Base-by-base conservation (phyloP, 2,888 invertebrate species). In the Drosophila nr. fundita region DNA sequence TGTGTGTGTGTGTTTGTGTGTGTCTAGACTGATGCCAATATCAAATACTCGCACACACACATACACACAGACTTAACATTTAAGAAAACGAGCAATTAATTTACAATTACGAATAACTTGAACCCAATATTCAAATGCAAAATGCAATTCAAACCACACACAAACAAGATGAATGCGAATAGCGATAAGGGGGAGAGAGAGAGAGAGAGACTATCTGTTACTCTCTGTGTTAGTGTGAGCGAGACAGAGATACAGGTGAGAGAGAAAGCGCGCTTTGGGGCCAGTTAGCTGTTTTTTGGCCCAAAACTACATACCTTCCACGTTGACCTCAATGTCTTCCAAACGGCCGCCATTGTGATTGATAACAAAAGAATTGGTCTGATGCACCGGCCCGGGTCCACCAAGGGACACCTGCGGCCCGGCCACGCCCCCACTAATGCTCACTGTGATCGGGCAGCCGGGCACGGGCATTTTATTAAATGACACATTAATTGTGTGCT, bases 401-500 rank as follows among this genome's bases (percentile, higher is more conserved):
- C 96, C 96, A 54, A 96, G 93, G 0, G 96, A 96, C 5, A 96
- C 96, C 75, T 95, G 95, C 0, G 96, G 96, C 21, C 96, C 96
- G 21, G 94, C 94, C 64, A 93, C 92, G 53, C 95, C 95, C 64
- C 94, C 95, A 65, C 94, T 94, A 42, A 98, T 97, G 89, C 96
- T 95, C 48, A 98, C 97, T 79, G 97, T 95, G 78, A 98, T 96
- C n/a, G 98, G 98, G 92, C 98, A 98, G 72, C 98, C 98, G 61
- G 96, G 95, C 29, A 97, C 96, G 57, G 96, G 95, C 94, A 94
- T 95, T 94, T 98, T 98, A 94, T 99, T 99, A 94, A 99, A 99
- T 70, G 98, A 98, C 74, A 99, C 99, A 94, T 98, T 98, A 86
- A 99, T 98, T 72, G 97, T 96, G 94, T 99, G 99, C 92, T 98